These are phyloP conservation scores for Seladonia tumulorum DNA, from an alignment of 2,888 invertebrate genomes.

Conservation along the genomic window DNA sequence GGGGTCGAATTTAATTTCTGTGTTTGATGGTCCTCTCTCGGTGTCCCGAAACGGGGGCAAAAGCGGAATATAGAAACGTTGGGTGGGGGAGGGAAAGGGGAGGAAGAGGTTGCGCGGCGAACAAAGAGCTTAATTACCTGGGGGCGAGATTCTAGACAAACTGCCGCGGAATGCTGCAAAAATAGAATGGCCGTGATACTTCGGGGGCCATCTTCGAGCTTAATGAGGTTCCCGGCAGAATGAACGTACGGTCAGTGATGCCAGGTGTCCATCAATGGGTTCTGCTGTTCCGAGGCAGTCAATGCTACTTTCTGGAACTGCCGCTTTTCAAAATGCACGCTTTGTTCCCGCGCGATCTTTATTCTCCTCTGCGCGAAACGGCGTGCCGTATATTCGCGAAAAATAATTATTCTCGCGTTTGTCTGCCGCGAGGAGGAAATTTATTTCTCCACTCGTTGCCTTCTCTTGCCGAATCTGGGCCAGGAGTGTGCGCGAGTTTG, in stretches of 20 bases:
- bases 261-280: slow-evolving; percentile 18
- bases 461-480: not conserved
- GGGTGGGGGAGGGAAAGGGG: not conserved
- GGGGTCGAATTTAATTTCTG: slow-evolving; percentile 1
- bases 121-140: slow-evolving; percentile 71
- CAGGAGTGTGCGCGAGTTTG: not conserved
- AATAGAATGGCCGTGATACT: slow-evolving; percentile 57
- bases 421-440: not conserved
- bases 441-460: not conserved
- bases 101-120: slow-evolving; percentile 29
- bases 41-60: not conserved
- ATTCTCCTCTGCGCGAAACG: not conserved
- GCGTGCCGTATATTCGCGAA: not conserved
- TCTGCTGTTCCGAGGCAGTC: slow-evolving; percentile 29
- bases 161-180: slow-evolving; percentile 41
- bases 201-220: slow-evolving; percentile 28
- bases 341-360: not conserved
- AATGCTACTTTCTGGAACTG: not conserved
- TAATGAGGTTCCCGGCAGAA: slow-evolving; percentile 45
- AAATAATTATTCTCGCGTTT: not conserved
- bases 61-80: not conserved
- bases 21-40: not conserved
- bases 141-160: slow-evolving; percentile 47
- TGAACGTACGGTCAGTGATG: not conserved
- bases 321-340: not conserved